Base-by-base conservation (phyloP, 2,797 vertebrate species). In the Pteropus rufus region DNA sequence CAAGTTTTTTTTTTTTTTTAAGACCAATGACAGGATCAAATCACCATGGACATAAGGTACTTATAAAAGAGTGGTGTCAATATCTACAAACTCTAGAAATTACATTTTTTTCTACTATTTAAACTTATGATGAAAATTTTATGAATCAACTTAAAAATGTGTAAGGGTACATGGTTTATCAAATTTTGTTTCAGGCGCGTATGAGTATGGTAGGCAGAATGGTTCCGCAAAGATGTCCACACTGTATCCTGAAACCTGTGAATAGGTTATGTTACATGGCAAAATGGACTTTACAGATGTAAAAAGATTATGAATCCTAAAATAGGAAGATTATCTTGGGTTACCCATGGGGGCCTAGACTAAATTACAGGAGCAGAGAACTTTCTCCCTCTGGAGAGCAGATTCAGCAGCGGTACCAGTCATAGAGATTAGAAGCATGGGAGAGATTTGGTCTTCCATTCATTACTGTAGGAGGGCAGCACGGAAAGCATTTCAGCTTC, bases 81-180 rank as follows among this genome's bases (percentile, higher is more conserved):
- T 88, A 88, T 84, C 29, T 80, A 91, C 77, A 91, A 83, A 91
- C 81, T 56, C 15, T 34, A 89, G 56, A 92, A 95, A 91, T 58
- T 79, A 67, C 60, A 83, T 82, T 79, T 81, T 52, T 94, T 69
- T 26, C 39, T 94, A 67, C 56, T 76, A 93, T 67, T 79, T 54
- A 93, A 93, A 70, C 14, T 77, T 93, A 67, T 1, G 16, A 65
- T 82, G 14, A 94, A 90, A 94, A 39, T 10, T 80, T 31, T 46
- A 91, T 24, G 23, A 91, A 67, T 91, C 29, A 90, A 87, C 65
- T 90, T 44, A 58, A 31, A 56, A 89, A 89, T 52, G 31, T 81
- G 29, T 67, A 85, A 70, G 10, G 19, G 26, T 19, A 69, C 34
- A 49, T 49, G 49, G 6, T 75, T 87, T 72, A 76, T 76, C 60